Base-by-base conservation (phyloP, 2,888 invertebrate genomes). In the Leucophenga maculata region DNA sequence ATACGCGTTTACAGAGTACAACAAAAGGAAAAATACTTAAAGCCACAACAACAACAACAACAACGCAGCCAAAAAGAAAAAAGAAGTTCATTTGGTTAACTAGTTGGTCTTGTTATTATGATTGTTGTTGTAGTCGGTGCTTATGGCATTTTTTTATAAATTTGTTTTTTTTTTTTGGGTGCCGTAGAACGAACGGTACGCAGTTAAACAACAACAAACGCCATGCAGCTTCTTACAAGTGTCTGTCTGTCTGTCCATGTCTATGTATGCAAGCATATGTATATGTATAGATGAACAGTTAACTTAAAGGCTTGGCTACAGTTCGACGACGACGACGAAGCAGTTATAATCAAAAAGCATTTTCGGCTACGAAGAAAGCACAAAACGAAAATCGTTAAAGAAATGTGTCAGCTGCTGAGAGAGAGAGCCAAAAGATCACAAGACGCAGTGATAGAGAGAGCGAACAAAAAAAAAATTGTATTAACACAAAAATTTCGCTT, bases 401-500 rank as follows among this genome's bases (percentile, higher is more conserved):
- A 68, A 68, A 67, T 66, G 67, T 65, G 75, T 68, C 75, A 75
- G 32, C 59, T 50, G 4, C 26, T 4, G 26, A 67, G 20, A 20
- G 13, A 69, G 46, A 64, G 50, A 32, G 55, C 65, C 46, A 68
- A 70, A 68, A 48, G 62, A 66, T 39, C 8, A 39, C 39, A 39
- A 39, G 39, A 39, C 66, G 65, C 66, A 67, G 62, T 54, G 64
- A 65, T n/a, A n/a, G 75, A 55, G 64, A 67, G 70, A 75, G 65
- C 64, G 68, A 65, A 46, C 46, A 70, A 54, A 68, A 70, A 69
- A 54, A 64, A 68, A 70, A 52, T 71, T 26, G 4, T 64, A 44
- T n/a, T n/a, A n/a, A n/a, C n/a, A 69, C 69, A 77, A 78, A 78
- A 87, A 86, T 87, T 87, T 87, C 87, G 87, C 87, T 87, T 87